Evolutionary conservation across 1,140 invertebrate species (phyloP).

Genomic region (Sitodiplosis mosellana): DNA sequence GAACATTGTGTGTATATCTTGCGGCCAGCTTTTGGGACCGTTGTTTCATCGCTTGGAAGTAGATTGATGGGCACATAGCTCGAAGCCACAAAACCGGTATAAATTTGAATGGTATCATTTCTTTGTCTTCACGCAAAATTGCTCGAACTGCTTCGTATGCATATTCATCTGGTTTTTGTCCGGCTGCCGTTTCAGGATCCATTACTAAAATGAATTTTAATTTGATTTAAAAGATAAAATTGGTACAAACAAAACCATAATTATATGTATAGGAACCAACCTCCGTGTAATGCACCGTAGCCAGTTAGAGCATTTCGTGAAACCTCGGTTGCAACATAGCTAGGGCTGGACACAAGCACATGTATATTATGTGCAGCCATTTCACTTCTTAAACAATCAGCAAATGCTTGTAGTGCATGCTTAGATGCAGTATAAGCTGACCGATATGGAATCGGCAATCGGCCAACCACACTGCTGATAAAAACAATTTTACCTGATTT

Average conservation of each 20-base stretch:
- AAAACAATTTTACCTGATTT: conserved; percentile 69
- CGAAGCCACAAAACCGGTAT: conserved; percentile 49
- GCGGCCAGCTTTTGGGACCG: conserved; percentile 29
- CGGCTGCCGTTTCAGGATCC: conserved; percentile 60
- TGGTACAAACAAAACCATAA: conserved; percentile 3
- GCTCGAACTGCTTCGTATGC: conserved; percentile 49
- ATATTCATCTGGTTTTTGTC: conserved; percentile 51
- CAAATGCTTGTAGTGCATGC: conserved; percentile 81
- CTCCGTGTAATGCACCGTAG: conserved; percentile 55
- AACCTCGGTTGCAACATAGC: conserved; percentile 74
- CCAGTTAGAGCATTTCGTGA: conserved; percentile 79
- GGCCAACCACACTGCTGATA: conserved; percentile 86
- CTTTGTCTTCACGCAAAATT: conserved; percentile 44
- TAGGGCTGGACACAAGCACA: conserved; percentile 68
- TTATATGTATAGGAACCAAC: conserved; percentile 27
- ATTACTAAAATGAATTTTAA: conserved; percentile 33
- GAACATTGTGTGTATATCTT: not conserved
- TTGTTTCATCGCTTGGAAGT: conserved; percentile 60
- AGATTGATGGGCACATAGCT: conserved; percentile 47
- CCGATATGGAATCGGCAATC: conserved; percentile 72
- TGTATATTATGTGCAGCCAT: conserved; percentile 51
- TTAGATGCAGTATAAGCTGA: conserved; percentile 86
- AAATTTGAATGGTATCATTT: conserved; percentile 45
- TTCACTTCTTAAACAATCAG: conserved; percentile 64
- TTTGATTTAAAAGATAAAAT: not conserved